Evolutionary conservation across 2,113 vertebrate species (phyloP), one percentile per base, ranked within the genome.

Genomic region (Chascanopsetta lugubris): DNA sequence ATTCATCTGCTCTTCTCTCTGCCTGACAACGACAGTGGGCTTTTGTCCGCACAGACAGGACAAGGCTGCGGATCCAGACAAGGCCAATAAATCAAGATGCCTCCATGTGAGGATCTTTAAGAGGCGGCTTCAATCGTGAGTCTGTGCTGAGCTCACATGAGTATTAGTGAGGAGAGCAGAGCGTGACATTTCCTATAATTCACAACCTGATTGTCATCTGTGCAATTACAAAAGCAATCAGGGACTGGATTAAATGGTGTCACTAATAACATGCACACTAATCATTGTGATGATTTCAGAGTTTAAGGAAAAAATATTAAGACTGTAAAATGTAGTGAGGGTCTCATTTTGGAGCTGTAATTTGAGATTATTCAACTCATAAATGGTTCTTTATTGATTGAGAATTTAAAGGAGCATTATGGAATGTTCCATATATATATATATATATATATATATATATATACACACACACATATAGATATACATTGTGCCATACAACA

Each of bases 151-250:
- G 34, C 34, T 17, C 13, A 5, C 12, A 38, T 15, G 12, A 15
- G 34, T 15, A 15, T 55, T 30, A 68, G 29, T 26, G 17, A 61
- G 22, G 56, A 80, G 38, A 80, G 38, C 48, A 55, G 18, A 60
- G 25, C 1, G 29, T 51, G 36, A 57, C 49, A 61, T 57, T 56
- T 40, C 60, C 46, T 45, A 49, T 55, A 50, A 75, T n/a, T 63
- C 25, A 60, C 34, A 55, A 51, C 30, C 25, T 36, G 32, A 51
- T 15, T 63, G 10, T 60, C 60, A 46, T 64, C 51, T 57, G 61
- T 47, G 42, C 27, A 60, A 61, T 32, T 59, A 9, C 50, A 50
- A 61, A 56, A 64, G 36, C 48, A 50, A 42, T 64, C 42, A 30
- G 32, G 47, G 54, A 30, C 26, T 47, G 48, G 18, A 34, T 61